These are phyloP conservation scores for Sparus aurata DNA, from an alignment of 2,797 vertebrate species.

Conservation along the genomic window DNA sequence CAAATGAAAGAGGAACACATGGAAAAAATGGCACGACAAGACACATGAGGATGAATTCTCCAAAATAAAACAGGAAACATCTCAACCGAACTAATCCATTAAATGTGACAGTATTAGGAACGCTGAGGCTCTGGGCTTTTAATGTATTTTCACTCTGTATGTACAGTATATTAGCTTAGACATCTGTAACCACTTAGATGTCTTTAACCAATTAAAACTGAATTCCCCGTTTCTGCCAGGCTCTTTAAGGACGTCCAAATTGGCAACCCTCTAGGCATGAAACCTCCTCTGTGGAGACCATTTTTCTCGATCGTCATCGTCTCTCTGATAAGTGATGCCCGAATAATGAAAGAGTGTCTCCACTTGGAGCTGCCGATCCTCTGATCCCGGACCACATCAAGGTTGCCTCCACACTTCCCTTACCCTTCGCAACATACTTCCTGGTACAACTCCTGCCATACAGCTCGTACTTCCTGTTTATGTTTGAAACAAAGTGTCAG, in stretches of 20 bases:
- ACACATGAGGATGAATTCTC: too few species aligned
- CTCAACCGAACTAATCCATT: too few species aligned
- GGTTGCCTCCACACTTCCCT: conserved; percentile 24
- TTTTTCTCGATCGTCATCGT: background rate
- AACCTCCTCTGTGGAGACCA: background rate
- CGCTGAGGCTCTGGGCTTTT: too few species aligned
- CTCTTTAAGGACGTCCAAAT: conserved; percentile 11
- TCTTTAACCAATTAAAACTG: conserved; percentile 2
- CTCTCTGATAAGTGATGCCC: conserved; percentile 1
- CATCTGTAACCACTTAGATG: background rate
- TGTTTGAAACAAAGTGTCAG: conserved; percentile 56
- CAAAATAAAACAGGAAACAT: too few species aligned
- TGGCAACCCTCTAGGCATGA: conserved; percentile 7
- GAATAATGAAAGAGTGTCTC: conserved; percentile 3
- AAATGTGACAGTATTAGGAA: too few species aligned
- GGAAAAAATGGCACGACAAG: too few species aligned
- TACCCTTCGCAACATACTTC: conserved; percentile 34
- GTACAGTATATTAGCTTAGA: background rate
- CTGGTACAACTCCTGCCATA: conserved; percentile 48
- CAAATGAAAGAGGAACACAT: too few species aligned
- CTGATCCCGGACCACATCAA: conserved; percentile 27
- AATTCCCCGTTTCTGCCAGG: background rate
- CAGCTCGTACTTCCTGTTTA: conserved; percentile 69
- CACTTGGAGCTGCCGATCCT: conserved; percentile 16
- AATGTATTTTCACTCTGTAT: too few species aligned